Evolutionary conservation across 2,113 vertebrate species (phyloP), one percentile per base, ranked within the genome.

Genomic region (Lycaon pictus): DNA sequence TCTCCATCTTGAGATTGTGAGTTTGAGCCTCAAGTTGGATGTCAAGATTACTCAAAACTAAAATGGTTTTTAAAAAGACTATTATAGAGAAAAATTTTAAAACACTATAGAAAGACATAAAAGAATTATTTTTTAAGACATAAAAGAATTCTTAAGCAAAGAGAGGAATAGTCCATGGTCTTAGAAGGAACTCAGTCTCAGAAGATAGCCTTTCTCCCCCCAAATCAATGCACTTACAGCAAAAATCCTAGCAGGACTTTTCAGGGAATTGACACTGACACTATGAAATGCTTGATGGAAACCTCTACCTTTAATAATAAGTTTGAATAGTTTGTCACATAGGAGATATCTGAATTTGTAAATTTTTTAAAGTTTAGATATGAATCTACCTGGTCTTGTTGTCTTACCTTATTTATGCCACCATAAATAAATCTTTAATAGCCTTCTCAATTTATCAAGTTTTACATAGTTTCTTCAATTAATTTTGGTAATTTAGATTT

Each of bases 321-420:
- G 35, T 51, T 84, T 85, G 55, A 95, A 35, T 76, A 71, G 20
- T 37, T 92, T 12, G 20, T 60, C 37, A 53, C 10, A 13, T 22
- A 43, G 19, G 29, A 58, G 85, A 84, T 48, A 89, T 32, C 62
- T 65, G 32, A 72, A 79, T 84, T 35, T 55, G 10, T 88, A 53
- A 32, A 27, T n/a, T 80, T 80, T 58, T 63, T 17, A 71, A 82
- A 58, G 48, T 55, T 85, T 16, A 5, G 12, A 25, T 71, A n/a
- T 71, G 71, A 60, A 25, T 84, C 77, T 84, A 43, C 7, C 43
- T 43, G 20, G 19, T 60, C 37, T 35, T 51, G 22, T 2, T 69
- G 79, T 43, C 84, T 95, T 71, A 20, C 55, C 84, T 95, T 71
- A 25, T 89, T 93, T 80, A 72, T 20, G 29, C n/a, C n/a, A n/a